Evolutionary conservation across 2,113 vertebrate genomes (phyloP).

Genomic region (Leuciscus idus): DNA sequence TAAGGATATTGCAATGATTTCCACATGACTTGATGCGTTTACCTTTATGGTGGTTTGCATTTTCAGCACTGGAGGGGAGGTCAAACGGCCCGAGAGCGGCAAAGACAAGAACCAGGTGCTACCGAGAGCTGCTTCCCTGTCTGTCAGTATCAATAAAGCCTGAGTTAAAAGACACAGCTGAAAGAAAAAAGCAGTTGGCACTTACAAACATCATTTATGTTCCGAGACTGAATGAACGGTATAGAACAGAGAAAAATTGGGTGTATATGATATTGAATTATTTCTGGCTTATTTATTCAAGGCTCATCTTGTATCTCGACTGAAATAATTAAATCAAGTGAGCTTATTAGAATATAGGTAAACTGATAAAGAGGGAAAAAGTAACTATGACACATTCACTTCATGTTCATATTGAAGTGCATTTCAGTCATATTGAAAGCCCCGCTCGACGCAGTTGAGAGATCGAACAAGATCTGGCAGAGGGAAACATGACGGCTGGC

Average conservation of each 20-base stretch:
- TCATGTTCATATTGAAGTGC: constrained; percentile 57
- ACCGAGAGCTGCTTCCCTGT: background rate
- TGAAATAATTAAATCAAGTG: background rate
- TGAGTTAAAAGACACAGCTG: background rate
- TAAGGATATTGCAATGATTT: constrained; percentile 10
- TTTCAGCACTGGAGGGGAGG: constrained; percentile 12
- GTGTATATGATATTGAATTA: background rate
- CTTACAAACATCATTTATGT: background rate
- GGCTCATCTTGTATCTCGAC: background rate
- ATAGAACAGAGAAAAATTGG: background rate
- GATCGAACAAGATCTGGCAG: constrained; percentile 61
- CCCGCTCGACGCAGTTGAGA: constrained; percentile 61
- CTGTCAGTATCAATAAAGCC: constrained; percentile 21
- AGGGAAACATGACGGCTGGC: constrained; percentile 56
- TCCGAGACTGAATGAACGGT: background rate
- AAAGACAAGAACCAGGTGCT: constrained; percentile 24
- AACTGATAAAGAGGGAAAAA: background rate
- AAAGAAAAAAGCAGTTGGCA: background rate
- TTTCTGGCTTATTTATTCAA: background rate
- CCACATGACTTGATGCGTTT: constrained; percentile 25
- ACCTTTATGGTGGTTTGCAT: constrained; percentile 34
- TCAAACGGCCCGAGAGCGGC: background rate
- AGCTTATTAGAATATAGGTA: background rate
- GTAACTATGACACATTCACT: constrained; percentile 57
- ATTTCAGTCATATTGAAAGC: constrained; percentile 36